Evolutionary conservation across 1,140 invertebrate genomes (phyloP), one percentile per base, ranked within the genome.

Genomic region (Tribolium castaneum): DNA sequence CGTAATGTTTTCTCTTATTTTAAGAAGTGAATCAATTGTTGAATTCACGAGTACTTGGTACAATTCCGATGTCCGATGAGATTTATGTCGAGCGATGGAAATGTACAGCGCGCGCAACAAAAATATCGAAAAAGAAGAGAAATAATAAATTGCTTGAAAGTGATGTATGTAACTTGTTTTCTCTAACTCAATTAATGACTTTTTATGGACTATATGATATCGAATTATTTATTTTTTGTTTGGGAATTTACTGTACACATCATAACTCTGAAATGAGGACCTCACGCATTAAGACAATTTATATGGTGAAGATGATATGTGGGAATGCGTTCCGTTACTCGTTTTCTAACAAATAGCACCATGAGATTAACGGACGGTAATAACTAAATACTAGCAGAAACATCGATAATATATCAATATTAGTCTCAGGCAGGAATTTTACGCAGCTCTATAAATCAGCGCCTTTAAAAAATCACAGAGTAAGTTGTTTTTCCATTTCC

Each of bases 201-300:
- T 66, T 25, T 66, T 66, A 34, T n/a, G 10, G n/a, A 16, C 30
- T 66, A 10, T 35, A 35, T 30, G 25, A 35, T 66, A 66, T 66
- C 30, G 34, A 66, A 66, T 66, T 34, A 66, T 66, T 66, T 66
- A 66, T 35, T 66, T 66, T 66, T 66, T 66, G 59, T 66, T 66
- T 66, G 9, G 59, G 34, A 22, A 14, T 35, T 66, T 66, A 66
- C 59, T 66, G 59, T 66, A 59, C 54, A 66, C 59, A 66, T 66
- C 59, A 66, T 66, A 66, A 66, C 30, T 66, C 59, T 39, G 30
- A 35, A 66, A 12, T 4, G n/a, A n/a, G 30, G 59, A 66, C 59
- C 59, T 66, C 59, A 66, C 59, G 30, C 59, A 66, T 66, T 66
- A 66, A 35, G 35, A 35, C 25, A 35, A 66, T 66, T 66, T 66